These are phyloP conservation scores for Dolichomitus sp. DNA, from an alignment of 2,888 invertebrate genomes.

Conservation along the genomic window DNA sequence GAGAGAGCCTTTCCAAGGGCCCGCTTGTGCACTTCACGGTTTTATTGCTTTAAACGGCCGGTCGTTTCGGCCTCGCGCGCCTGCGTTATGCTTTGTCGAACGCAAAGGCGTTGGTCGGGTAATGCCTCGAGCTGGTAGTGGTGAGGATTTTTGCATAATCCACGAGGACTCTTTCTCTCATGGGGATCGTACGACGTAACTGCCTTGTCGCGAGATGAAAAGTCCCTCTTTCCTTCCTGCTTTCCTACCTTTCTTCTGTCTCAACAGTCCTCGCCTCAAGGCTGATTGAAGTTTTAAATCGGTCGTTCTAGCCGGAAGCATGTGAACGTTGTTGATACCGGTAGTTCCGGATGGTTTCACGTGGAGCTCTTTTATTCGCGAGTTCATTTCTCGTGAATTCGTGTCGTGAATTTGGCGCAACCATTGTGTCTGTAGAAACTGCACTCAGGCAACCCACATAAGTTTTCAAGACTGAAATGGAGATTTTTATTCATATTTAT, in stretches of 20 bases:
- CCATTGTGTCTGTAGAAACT: not conserved
- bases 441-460: not conserved
- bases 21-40: constrained; percentile 41
- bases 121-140: constrained; percentile 23
- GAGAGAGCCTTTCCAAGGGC: constrained; percentile 27
- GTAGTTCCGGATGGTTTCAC: constrained; percentile 33
- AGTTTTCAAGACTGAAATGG: not conserved
- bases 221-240: constrained; percentile 54
- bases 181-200: constrained; percentile 63
- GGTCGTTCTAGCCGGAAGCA: constrained; percentile 26
- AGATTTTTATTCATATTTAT: not conserved
- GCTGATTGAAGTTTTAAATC: constrained; percentile 68
- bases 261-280: constrained; percentile 44
- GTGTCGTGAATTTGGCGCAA: constrained; percentile 1
- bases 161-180: constrained; percentile 64
- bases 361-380: constrained; percentile 8
- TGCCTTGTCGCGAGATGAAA: constrained; percentile 64
- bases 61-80: constrained; percentile 48
- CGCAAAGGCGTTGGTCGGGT: constrained; percentile 25
- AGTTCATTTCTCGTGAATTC: constrained; percentile 30
- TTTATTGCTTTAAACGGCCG: constrained; percentile 66
- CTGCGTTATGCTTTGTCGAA: constrained; percentile 29
- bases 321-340: constrained; percentile 9
- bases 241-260: constrained; percentile 4
- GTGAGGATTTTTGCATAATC: constrained; percentile 69